A percentile compares a stretch with the other conserved stretches of the same genome.
Conservation (phyloP, 1,140 invertebrate species). For the Neodiprion pinetum region DNA sequence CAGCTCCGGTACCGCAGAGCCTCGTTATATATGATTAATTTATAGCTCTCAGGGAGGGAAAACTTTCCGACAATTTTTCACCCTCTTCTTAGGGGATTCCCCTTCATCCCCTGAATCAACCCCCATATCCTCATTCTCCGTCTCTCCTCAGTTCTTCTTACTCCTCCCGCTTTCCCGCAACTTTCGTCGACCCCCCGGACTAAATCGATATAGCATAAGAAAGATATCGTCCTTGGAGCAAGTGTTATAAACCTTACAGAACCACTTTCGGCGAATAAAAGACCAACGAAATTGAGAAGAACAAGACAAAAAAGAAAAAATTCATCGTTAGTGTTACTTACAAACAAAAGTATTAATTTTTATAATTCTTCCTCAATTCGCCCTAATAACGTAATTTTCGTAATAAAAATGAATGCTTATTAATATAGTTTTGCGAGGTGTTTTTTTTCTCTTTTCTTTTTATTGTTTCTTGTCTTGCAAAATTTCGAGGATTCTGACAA, state of each 20-base stretch:
- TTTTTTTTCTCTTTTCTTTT: background rate
- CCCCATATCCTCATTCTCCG: background rate
- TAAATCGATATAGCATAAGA: background rate
- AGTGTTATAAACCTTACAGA: background rate
- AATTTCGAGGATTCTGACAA: background rate
- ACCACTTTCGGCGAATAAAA: no score
- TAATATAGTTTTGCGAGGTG: background rate
- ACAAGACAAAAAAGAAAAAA: no score
- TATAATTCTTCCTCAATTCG: background rate
- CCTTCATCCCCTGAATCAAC: background rate
- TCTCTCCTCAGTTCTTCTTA: background rate
- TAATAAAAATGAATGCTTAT: background rate
- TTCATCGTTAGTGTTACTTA: no score
- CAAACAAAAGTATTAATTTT: no score
- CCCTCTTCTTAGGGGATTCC: background rate
- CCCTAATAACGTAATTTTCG: background rate
- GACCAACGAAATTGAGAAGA: no score
- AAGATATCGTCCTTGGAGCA: background rate
- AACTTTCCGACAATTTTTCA: background rate
- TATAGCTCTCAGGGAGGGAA: background rate
- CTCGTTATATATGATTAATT: constrained; percentile 2
- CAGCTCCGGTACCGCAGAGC: background rate
- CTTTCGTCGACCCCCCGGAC: background rate
- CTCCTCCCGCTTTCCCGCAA: background rate
- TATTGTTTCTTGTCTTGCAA: background rate